Evolutionary conservation across 2,888 invertebrate species (phyloP).

Genomic region (Acanthosepion pharaonis): DNA sequence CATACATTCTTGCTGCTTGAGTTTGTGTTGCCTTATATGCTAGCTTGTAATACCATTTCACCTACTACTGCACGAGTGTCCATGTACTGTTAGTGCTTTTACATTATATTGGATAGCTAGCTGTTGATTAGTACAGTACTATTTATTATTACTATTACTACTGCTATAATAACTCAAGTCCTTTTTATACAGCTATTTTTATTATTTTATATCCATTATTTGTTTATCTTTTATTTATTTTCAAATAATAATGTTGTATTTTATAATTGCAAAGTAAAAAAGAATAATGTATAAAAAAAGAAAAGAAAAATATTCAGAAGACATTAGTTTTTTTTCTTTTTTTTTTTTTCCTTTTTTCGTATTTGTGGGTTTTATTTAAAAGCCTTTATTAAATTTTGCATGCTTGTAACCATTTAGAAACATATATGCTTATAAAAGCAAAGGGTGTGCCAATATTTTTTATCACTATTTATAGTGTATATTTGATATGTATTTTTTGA

Average conservation of each 20-base stretch:
- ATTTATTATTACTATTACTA: not conserved
- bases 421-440: not conserved
- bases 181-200: not conserved
- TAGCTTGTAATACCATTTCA: conserved; percentile 8
- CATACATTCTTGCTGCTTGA: not conserved
- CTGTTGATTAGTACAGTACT: not conserved
- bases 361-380: conserved; percentile 17
- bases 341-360: not conserved
- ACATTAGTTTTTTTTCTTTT: too few relatives aligned
- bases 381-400: not conserved
- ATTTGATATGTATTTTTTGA: not conserved
- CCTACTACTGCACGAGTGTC: not conserved
- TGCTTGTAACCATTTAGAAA: not conserved
- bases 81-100: conserved; percentile 21
- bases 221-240: not conserved
- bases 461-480: not conserved
- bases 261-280: not conserved
- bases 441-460: conserved; percentile 16
- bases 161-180: not conserved
- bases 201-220: not conserved
- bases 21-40: not conserved
- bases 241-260: not conserved
- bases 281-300: not conserved
- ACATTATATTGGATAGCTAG: conserved; percentile 33
- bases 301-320: not conserved